These are phyloP conservation scores for Orthosia cruda DNA, from an alignment of 2,888 invertebrate genomes.

Conservation along the genomic window DNA sequence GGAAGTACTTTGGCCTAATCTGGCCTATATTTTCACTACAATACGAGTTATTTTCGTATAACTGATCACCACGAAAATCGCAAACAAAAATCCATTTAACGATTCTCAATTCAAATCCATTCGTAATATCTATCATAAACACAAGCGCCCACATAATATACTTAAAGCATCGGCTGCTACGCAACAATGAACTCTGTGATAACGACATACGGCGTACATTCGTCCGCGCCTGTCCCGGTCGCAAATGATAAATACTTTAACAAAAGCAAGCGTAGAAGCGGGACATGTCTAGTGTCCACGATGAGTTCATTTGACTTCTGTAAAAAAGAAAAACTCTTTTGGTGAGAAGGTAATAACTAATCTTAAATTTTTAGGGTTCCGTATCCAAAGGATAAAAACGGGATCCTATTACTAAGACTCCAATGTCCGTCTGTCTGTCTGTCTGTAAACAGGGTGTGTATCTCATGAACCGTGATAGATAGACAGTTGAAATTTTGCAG, in stretches of 20 bases:
- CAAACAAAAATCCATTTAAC: background rate
- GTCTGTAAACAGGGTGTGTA: too few relatives aligned
- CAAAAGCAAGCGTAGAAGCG: slow-evolving; percentile 89
- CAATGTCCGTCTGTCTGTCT: too few relatives aligned
- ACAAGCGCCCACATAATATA: slow-evolving; percentile 50
- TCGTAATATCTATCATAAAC: slow-evolving; percentile 45
- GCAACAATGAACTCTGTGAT: slow-evolving; percentile 58
- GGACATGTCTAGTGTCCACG: slow-evolving; percentile 86
- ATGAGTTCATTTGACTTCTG: slow-evolving; percentile 82
- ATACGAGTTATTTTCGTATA: slow-evolving; percentile 1
- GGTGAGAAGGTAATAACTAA: background rate
- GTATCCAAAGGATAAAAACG: too few relatives aligned
- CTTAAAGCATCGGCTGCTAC: slow-evolving; percentile 64
- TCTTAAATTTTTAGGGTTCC: too few relatives aligned
- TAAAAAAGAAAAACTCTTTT: background rate
- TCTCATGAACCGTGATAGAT: too few relatives aligned
- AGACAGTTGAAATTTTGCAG: too few relatives aligned
- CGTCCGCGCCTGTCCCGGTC: slow-evolving; percentile 32
- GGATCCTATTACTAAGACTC: too few relatives aligned
- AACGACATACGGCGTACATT: slow-evolving; percentile 39
- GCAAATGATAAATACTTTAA: slow-evolving; percentile 67
- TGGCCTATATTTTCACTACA: background rate
- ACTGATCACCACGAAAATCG: background rate
- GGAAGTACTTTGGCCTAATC: background rate
- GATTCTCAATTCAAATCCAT: background rate